Percentiles rank a stretch among this genome's conserved stretches.
Evolutionary conservation across 2,113 vertebrate species (phyloP).

Genomic region (Syngnathoides biaculeatus): DNA sequence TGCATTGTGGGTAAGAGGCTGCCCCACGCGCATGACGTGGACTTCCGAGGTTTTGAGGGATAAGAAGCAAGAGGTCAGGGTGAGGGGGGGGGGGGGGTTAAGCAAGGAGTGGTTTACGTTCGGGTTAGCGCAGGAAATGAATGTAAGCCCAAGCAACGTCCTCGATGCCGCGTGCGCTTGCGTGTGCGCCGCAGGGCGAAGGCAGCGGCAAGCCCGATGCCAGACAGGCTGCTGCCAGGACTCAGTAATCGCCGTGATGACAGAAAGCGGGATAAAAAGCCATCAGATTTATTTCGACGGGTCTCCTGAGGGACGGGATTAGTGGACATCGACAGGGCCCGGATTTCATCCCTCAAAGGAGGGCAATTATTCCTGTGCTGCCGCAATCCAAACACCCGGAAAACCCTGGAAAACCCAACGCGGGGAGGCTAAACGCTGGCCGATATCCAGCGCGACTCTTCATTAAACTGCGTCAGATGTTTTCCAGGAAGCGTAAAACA

Average conservation of each 20-base stretch:
- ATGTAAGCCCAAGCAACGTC: neutral
- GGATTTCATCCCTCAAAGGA: slow-evolving; percentile 72
- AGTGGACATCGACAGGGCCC: slow-evolving; percentile 66
- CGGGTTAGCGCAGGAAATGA: neutral
- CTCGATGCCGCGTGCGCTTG: slow-evolving; percentile 9
- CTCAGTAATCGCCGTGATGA: slow-evolving; percentile 60
- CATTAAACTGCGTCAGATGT: neutral
- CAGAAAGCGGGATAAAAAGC: slow-evolving; percentile 63
- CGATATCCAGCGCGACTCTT: neutral
- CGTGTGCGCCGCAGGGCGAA: slow-evolving; percentile 18
- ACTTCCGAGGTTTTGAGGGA: neutral
- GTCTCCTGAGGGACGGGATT: slow-evolving; percentile 63
- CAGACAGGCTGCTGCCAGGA: slow-evolving; percentile 55
- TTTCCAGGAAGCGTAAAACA: neutral
- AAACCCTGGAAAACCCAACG: slow-evolving; percentile 25
- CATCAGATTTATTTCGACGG: slow-evolving; percentile 67
- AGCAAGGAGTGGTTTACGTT: neutral
- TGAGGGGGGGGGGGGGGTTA: neutral
- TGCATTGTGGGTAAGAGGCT: neutral
- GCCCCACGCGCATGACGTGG: neutral
- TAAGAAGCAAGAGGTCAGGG: neutral
- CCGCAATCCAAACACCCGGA: slow-evolving; percentile 31
- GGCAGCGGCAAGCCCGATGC: slow-evolving; percentile 35
- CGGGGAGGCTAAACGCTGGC: slow-evolving; percentile 50
- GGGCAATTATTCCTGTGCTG: slow-evolving; percentile 67